Base-by-base conservation (phyloP, 2,113 vertebrate species). In the Diadophis punctatus region DNA sequence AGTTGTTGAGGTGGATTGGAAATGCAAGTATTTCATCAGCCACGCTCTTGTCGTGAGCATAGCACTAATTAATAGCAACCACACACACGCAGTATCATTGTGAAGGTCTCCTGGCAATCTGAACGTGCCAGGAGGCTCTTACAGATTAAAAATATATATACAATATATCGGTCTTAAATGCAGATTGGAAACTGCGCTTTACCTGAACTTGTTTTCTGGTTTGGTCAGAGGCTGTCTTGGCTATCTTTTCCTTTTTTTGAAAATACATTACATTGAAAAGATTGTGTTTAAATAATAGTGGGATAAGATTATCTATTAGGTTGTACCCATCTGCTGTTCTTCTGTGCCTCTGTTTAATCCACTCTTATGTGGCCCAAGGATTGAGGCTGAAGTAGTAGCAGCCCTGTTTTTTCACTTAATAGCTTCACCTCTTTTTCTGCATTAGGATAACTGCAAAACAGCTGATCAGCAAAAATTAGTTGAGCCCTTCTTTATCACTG, bases 61-160 rank as follows among this genome's bases (percentile, higher is more conserved):
- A 0, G 90, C 52, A 51, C 58, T 94, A 96, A 94, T 96, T 95
- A 96, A 95, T 89, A 87, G 39, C 80, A 94, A 91, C 91, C 95
- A 93, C 91, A 91, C 49, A 30, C 55, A 1, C 91, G 43, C 51
- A 49, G 2, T 80, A 86, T 94, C 93, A 74, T 90, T 94, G 4
- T 93, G 48, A 74, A 90, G 8, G 93, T 96, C 91, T 96, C 93
- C 52, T 52, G 22, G 93, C 90, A 95, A 93, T 49, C 90, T 88
- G 49, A 93, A 92, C 60, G 43, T 14, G 30, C 89, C 89, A 56
- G 55, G 46, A 74, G 93, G 9, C 8, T 9, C 3, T 1, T 89
- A 51, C 0, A 86, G 92, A 80, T 92, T 84, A 30, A 52, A 25
- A 93, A 95, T 6, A 3, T 0, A 27, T 34, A 0, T 5, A 53